Base-by-base conservation (phyloP, 1,140 invertebrate species). In the Sinonovacula constricta region DNA sequence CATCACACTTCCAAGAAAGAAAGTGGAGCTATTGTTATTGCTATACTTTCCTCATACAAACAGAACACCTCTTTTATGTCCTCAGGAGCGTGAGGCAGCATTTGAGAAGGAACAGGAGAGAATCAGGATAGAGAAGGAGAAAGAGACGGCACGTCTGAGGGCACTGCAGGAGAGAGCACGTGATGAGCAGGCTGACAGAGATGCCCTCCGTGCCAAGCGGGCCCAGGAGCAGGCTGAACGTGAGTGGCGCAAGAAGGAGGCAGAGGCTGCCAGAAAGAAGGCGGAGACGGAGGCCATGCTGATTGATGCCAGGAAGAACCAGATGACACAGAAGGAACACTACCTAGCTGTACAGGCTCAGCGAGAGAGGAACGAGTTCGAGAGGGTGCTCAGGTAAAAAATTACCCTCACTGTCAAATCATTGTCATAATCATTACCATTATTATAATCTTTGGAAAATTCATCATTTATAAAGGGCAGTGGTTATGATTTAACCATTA, bases 281-380 rank as follows among this genome's bases (percentile, higher is more conserved):
- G 85, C 87, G 10, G 86, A 88, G 65, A 87, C 81, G 24, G 89
- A 91, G 66, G 86, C 79, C 7, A 87, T 87, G 81, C 74, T 92
- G 79, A 89, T 87, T 59, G 63, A 86, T n/a, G 91, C 91, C 10
- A 77, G 91, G 49, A 80, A 85, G 22, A 79, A 86, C 39, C 91
- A 91, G 83, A 88, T 89, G 87, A 69, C 87, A 54, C 86, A 91
- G 72, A 91, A 91, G 80, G 88, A 91, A 69, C 90, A 90, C 67
- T 89, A 88, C 74, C 80, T 91, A 45, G 90, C 89, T n/a, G 87
- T 91, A n/a, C 90, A 91, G 81, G 91, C 90, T 22, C 88, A 90
- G 63, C 80, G 89, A 30, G 91, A 92, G 67, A 81, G 90, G 49
- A 83, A 83, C 24, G 91, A 92, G 67, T 91, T 91, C 85, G 90